Conservation (phyloP, 2,113 vertebrate genomes). For the Charadrius vociferus region DNA sequence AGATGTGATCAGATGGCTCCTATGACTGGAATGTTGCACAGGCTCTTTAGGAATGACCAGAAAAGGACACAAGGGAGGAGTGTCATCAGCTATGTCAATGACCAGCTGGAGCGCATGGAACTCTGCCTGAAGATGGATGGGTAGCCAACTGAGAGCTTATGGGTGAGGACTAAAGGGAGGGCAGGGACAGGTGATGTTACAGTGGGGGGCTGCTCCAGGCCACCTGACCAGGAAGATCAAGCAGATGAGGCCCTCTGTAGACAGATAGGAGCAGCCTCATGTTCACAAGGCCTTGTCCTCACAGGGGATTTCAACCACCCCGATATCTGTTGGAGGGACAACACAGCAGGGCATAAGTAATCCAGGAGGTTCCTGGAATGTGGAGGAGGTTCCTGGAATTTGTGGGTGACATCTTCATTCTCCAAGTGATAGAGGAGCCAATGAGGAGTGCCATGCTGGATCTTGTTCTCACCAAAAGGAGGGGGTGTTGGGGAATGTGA, state of each 20-base stretch:
- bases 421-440: neutral
- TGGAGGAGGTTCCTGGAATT: neutral
- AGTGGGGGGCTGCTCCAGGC: neutral
- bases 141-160: neutral
- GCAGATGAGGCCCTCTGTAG: neutral
- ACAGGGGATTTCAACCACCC: neutral
- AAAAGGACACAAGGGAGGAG: neutral
- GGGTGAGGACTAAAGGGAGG: neutral
- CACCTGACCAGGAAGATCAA: neutral
- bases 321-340: neutral
- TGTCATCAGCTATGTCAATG: neutral
- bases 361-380: neutral
- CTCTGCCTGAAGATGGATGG: neutral
- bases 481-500: neutral
- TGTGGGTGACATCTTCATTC: neutral
- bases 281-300: neutral
- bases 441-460: neutral
- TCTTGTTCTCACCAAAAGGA: neutral
- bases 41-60: neutral
- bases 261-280: neutral
- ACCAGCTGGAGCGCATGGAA: neutral
- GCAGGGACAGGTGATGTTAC: neutral
- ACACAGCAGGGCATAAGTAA: neutral
- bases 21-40: neutral
- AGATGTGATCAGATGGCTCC: neutral